Evolutionary conservation across 2,797 vertebrate species (phyloP).

Genomic region (Urosaurus nigricauda): DNA sequence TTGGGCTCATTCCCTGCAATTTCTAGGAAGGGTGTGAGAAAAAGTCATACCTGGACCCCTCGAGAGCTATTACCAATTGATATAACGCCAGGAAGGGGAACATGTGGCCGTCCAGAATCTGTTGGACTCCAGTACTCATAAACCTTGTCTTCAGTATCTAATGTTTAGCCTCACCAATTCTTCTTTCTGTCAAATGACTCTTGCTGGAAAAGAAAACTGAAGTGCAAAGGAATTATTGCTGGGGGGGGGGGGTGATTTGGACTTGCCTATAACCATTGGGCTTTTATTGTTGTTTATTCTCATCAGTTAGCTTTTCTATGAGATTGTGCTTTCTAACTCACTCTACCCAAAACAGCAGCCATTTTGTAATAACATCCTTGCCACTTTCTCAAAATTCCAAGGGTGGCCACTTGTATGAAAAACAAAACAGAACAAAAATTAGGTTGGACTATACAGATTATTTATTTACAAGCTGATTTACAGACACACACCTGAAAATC

Average conservation of each 20-base stretch:
- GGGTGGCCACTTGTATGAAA: background rate
- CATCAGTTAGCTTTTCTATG: background rate
- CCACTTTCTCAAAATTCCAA: background rate
- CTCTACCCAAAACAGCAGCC: background rate
- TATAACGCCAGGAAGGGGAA: too few relatives aligned
- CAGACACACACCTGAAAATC: too few relatives aligned
- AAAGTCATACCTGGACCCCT: too few relatives aligned
- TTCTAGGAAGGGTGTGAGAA: too few relatives aligned
- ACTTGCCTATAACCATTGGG: background rate
- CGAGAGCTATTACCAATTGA: too few relatives aligned
- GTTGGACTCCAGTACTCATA: too few relatives aligned
- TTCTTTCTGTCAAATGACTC: background rate
- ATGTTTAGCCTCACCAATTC: background rate
- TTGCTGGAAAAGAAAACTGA: background rate
- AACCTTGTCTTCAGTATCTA: background rate
- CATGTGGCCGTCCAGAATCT: too few relatives aligned
- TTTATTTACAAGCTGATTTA: background rate
- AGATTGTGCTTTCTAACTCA: background rate
- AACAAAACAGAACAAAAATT: background rate
- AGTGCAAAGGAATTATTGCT: background rate
- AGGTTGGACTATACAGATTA: background rate
- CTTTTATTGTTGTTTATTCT: background rate
- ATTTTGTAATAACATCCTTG: background rate
- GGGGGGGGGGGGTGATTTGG: too few relatives aligned
- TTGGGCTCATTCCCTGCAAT: too few relatives aligned